Evolutionary conservation across 30 jellyfish, hydroid and myxozoan species (phyloP).

Genomic region (Aurelia sp.): DNA sequence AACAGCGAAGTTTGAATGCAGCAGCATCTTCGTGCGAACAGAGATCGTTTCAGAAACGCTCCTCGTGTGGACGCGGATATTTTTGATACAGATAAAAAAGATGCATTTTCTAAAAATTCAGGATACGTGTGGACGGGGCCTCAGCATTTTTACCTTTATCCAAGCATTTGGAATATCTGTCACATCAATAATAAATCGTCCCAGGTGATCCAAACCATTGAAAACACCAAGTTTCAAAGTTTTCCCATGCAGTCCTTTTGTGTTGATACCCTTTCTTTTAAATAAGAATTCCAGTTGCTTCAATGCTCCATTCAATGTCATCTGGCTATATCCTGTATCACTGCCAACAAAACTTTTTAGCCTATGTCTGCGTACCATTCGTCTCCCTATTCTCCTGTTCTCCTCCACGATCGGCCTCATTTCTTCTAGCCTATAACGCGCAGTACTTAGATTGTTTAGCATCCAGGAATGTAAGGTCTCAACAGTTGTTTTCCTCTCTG

Average conservation of each 20-base stretch:
- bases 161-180: conserved; percentile 71
- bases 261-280: conserved; percentile 51
- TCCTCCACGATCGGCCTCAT: conserved; percentile 50
- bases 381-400: conserved; percentile 36
- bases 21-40: too few species aligned
- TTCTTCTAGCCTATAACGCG: conserved; percentile 36
- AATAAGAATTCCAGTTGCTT: conserved; percentile 65
- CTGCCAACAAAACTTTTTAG: conserved; percentile 42
- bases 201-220: conserved; percentile 78
- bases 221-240: conserved; percentile 44
- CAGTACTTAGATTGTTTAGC: conserved; percentile 36
- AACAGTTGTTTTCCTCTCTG: conserved; percentile 2
- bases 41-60: too few species aligned
- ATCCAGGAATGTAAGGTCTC: conserved; percentile 65
- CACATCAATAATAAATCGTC: conserved; percentile 67
- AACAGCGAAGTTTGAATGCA: too few species aligned
- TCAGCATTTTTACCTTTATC: conserved; percentile 51
- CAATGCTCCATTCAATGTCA: conserved; percentile 70
- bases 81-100: too few species aligned
- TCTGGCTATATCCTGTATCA: conserved; percentile 54
- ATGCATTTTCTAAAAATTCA: too few species aligned
- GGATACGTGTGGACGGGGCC: too few species aligned
- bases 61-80: too few species aligned
- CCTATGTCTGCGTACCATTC: conserved; percentile 56
- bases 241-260: conserved; percentile 46